phyloP scores from a whole-genome alignment of 2,113 vertebrate genomes.

The Oenanthe melanoleuca region DNA sequence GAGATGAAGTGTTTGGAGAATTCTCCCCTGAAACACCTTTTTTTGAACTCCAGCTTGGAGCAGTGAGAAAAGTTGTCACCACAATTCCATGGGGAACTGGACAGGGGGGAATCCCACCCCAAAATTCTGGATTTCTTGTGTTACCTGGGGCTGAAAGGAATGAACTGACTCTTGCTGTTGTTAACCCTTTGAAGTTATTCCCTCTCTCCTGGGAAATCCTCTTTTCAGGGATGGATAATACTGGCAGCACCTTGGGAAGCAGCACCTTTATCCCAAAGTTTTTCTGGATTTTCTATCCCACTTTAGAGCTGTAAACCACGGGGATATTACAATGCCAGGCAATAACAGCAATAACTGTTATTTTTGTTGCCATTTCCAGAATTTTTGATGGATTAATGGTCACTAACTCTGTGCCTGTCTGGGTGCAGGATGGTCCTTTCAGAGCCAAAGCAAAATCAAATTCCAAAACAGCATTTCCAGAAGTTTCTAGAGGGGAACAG shows the following conservation, averaged over 20 bases:
- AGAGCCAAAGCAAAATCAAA: neutral
- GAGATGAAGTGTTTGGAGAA: neutral
- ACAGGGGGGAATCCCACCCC: neutral
- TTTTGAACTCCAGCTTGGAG: neutral
- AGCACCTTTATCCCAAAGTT: neutral
- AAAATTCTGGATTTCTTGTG: neutral
- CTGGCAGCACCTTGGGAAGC: neutral
- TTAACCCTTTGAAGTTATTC: neutral
- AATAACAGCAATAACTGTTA: neutral
- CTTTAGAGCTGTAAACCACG: neutral
- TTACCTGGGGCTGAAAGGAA: neutral
- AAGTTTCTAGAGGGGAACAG: neutral
- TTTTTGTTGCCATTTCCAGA: neutral
- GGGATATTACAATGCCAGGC: neutral
- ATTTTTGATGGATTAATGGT: neutral
- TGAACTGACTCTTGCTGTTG: neutral
- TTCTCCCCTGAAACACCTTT: neutral
- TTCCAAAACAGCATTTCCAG: neutral
- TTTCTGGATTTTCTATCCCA: neutral
- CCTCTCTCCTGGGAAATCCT: neutral
- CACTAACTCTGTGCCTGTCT: neutral
- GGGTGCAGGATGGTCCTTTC: neutral
- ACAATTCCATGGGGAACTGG: accelerated
- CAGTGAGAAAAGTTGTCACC: neutral
- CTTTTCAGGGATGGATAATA: neutral